Evolutionary conservation across 2,888 invertebrate species (phyloP), one percentile per base, ranked within the genome.

Genomic region (Pheosia tremula): DNA sequence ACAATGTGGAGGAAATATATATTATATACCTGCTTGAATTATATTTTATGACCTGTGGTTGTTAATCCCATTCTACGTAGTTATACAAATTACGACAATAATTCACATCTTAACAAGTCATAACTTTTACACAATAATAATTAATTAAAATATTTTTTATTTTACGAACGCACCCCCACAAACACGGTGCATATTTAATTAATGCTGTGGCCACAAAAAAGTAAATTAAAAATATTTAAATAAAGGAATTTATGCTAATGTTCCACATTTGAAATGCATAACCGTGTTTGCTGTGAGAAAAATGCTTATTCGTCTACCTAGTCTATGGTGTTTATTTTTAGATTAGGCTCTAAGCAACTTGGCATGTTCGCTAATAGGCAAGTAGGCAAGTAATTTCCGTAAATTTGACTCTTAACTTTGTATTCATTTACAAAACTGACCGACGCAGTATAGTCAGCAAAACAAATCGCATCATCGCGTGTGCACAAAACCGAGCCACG

Each of bases 391-490:
- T 24, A 24, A 24, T 24, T 24, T 24, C 24, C 24, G 24, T 24
- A 24, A 24, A 24, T 24, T 24, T 24, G 24, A 24, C 24, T 24
- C 24, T 24, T 0, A 24, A 24, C 24, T 24, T 24, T 24, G 24
- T 39, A 6, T 39, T 39, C 1, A 39, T 39, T 39, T 39, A 39
- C 39, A 39, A 39, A 39, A 39, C 39, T 39, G 11, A 47, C 45
- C 45, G 4, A 11, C 11, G 45, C 5, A 1, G 47, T 47, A 47
- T n/a, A 47, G 47, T n/a, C 47, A 4, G 47, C 5, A 47, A 47
- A 47, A 47, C 47, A 47, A 47, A 11, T 47, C 11, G n/a, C n/a
- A 47, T 5, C 55, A 73, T 86, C 80, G 87, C 87, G 86, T 87
- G 87, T 79, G 69, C 70, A 64, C 79, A 82, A 81, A 72, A 64